A percentile compares a stretch with the other conserved stretches of the same genome.
phyloP scores from a whole-genome alignment of 1,140 invertebrate species.

The Gonioctena quinquepunctata region DNA sequence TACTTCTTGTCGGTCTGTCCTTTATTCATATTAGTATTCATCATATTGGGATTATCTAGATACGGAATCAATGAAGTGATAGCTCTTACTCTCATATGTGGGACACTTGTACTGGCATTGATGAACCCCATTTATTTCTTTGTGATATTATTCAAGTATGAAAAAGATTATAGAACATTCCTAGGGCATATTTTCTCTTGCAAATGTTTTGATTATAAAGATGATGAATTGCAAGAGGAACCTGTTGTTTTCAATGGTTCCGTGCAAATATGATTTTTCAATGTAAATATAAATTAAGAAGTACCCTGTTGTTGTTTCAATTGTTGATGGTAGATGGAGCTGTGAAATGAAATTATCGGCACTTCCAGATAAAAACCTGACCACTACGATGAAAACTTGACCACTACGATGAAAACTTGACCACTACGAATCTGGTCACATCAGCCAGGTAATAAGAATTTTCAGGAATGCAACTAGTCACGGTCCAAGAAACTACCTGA shows the following conservation, averaged over 20 bases:
- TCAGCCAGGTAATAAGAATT: too few species aligned
- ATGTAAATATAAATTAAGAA: too few species aligned
- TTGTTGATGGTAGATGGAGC: too few species aligned
- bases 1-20: not conserved
- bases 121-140: constrained; percentile 12
- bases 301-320: too few species aligned
- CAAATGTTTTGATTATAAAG: not conserved
- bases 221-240: constrained; percentile 10
- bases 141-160: constrained; percentile 6
- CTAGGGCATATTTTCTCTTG: not conserved
- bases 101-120: not conserved
- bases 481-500: too few species aligned
- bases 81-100: not conserved
- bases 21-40: not conserved
- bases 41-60: not conserved
- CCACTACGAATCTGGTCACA: too few species aligned
- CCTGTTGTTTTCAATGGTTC: constrained; percentile 17
- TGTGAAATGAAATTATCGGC: too few species aligned
- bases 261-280: too few species aligned
- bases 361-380: too few species aligned
- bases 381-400: too few species aligned
- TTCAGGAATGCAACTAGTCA: too few species aligned
- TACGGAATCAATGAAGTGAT: not conserved
- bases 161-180: constrained; percentile 11
- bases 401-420: too few species aligned